phyloP scores from a whole-genome alignment of 1,140 invertebrate genomes.

The Samia ricini region DNA sequence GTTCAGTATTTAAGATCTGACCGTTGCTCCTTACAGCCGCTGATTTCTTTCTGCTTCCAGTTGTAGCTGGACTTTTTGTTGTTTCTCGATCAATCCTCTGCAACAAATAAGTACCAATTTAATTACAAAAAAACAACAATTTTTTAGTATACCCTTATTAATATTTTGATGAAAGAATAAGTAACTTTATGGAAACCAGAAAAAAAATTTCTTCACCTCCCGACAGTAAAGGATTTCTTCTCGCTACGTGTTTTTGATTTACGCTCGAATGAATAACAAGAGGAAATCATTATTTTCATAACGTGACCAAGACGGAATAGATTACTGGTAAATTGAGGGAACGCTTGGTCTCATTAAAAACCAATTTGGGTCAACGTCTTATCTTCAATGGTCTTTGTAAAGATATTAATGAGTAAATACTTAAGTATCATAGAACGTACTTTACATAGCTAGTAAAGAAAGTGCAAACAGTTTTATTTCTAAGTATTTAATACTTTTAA shows the following conservation, averaged over 20 bases:
- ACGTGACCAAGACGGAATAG: constrained; percentile 2
- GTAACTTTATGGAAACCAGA: not conserved
- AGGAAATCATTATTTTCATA: constrained; percentile 13
- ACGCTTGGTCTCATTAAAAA: constrained; percentile 46
- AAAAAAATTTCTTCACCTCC: not conserved
- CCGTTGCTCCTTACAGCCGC: constrained; percentile 60
- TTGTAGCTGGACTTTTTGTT: constrained; percentile 67
- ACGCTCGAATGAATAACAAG: constrained; percentile 3
- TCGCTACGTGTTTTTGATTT: not conserved
- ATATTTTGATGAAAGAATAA: no score
- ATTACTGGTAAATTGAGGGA: constrained; percentile 12
- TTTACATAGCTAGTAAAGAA: not conserved
- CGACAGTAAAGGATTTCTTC: not conserved
- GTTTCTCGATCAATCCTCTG: constrained; percentile 67
- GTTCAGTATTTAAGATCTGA: constrained; percentile 50
- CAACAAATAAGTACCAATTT: constrained; percentile 30
- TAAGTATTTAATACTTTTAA: not conserved
- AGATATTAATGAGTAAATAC: constrained; percentile 8
- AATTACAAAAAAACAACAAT: constrained; percentile 2
- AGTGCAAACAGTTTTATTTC: not conserved
- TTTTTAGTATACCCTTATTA: no score
- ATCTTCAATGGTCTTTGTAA: constrained; percentile 26
- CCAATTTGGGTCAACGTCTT: constrained; percentile 46
- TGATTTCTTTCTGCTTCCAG: constrained; percentile 63
- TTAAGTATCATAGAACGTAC: constrained; percentile 9